Evolutionary conservation across 2,888 invertebrate species (phyloP).

Genomic region (Gerosis bhagava): DNA sequence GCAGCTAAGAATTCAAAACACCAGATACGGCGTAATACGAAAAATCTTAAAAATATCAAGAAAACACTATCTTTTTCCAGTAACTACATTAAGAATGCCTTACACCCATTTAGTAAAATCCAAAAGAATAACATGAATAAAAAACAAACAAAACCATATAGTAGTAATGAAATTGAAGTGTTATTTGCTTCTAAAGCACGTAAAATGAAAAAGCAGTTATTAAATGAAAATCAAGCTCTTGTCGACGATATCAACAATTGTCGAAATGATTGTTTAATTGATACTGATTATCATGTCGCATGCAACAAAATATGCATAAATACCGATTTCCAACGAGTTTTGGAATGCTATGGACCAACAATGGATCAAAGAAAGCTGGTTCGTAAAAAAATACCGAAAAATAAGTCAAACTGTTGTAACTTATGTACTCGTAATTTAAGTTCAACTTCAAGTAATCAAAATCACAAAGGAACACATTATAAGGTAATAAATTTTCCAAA

Average conservation of each 20-base stretch:
- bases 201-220: slow-evolving; percentile 13
- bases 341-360: no score
- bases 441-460: no score
- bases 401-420: background rate
- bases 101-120: no score
- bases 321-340: background rate
- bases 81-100: background rate
- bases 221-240: slow-evolving; percentile 4
- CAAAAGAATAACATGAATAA: background rate
- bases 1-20: background rate
- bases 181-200: slow-evolving; percentile 32
- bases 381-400: no score
- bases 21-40: background rate
- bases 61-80: slow-evolving; percentile 3
- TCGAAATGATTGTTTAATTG: no score
- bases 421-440: no score
- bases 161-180: slow-evolving; percentile 26
- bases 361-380: no score
- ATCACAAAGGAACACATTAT: no score
- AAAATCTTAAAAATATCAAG: slow-evolving; percentile 8
- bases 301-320: no score
- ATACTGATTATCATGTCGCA: no score
- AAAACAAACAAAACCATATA: slow-evolving; percentile 6
- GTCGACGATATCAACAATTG: no score
- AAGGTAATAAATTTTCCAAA: slow-evolving; percentile 11